A percentile compares a stretch with the other conserved stretches of the same genome.
These are phyloP conservation scores for Meteorus cinctellus DNA, from an alignment of 2,888 invertebrate species.

Conservation along the genomic window DNA sequence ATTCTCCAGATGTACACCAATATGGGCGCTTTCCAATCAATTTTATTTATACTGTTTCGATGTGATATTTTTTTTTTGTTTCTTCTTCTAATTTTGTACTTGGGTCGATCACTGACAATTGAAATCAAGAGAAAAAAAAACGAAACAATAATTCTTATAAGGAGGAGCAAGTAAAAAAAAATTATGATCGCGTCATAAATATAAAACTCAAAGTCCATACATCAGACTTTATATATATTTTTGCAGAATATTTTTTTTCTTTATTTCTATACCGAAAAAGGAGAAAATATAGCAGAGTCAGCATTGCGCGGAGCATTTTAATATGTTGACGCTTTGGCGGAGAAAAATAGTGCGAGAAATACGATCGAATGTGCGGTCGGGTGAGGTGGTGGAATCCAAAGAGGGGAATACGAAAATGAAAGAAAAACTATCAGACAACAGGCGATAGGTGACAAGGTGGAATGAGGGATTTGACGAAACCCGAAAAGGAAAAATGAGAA, in stretches of 20 bases:
- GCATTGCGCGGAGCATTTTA: constrained; percentile 67
- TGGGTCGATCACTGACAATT: neutral
- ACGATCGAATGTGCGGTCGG: constrained; percentile 35
- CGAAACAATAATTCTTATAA: neutral
- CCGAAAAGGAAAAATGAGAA: constrained; percentile 41
- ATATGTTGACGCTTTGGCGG: constrained; percentile 66
- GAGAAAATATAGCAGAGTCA: constrained; percentile 62
- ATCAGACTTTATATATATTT: constrained; percentile 8
- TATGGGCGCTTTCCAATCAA: neutral
- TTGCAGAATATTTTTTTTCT: constrained; percentile 23
- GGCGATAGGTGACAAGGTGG: constrained; percentile 36
- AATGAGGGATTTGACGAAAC: constrained; percentile 37
- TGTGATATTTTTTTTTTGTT: neutral
- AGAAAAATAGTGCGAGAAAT: constrained; percentile 22
- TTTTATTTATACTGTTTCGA: neutral
- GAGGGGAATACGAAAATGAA: constrained; percentile 43
- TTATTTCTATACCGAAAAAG: constrained; percentile 35
- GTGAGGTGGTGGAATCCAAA: constrained; percentile 40
- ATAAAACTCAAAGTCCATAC: neutral
- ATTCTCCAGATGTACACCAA: neutral
- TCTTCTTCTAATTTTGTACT: neutral
- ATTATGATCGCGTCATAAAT: neutral
- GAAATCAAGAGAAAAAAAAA: neutral
- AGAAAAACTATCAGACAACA: constrained; percentile 50
- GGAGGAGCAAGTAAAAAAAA: constrained; percentile 12